Percentiles rank a stretch among this genome's conserved stretches.
Evolutionary conservation across 2,113 vertebrate genomes (phyloP).

Genomic region (Cyprinus carpio): DNA sequence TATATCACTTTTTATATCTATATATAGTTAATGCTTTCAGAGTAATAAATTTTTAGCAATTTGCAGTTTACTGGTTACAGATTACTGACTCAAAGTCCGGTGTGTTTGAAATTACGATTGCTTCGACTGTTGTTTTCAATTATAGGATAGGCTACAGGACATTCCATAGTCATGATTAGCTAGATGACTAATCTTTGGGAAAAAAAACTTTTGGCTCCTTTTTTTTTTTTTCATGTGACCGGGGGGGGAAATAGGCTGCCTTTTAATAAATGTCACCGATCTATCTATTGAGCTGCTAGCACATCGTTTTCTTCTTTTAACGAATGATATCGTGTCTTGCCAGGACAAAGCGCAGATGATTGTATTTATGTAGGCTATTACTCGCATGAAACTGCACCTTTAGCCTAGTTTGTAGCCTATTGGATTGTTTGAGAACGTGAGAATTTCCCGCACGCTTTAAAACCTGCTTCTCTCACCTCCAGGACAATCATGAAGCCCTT

Average conservation of each 20-base stretch:
- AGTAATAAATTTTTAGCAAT: not conserved
- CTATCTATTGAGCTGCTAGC: not conserved
- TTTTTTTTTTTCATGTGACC: not conserved
- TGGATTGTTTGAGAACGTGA: not conserved
- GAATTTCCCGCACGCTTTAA: not conserved
- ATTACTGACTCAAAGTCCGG: not conserved
- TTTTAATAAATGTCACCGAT: not conserved
- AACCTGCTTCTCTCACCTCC: not conserved
- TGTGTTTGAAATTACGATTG: not conserved
- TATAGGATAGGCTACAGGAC: too few species aligned
- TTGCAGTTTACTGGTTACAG: too few species aligned
- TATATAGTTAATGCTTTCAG: not conserved
- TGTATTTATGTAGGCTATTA: not conserved
- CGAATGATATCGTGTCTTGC: not conserved
- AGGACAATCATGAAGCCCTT: constrained; percentile 19
- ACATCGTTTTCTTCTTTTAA: not conserved
- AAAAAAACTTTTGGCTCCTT: not conserved
- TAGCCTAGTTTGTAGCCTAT: not conserved
- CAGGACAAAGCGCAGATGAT: not conserved
- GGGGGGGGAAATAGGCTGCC: not conserved
- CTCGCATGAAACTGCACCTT: not conserved
- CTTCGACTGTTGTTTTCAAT: not conserved
- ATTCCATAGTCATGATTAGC: not conserved
- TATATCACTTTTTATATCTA: not conserved
- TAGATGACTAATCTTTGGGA: not conserved